phyloP scores from a whole-genome alignment of 1,140 invertebrate species.

The Ladona fulva region DNA sequence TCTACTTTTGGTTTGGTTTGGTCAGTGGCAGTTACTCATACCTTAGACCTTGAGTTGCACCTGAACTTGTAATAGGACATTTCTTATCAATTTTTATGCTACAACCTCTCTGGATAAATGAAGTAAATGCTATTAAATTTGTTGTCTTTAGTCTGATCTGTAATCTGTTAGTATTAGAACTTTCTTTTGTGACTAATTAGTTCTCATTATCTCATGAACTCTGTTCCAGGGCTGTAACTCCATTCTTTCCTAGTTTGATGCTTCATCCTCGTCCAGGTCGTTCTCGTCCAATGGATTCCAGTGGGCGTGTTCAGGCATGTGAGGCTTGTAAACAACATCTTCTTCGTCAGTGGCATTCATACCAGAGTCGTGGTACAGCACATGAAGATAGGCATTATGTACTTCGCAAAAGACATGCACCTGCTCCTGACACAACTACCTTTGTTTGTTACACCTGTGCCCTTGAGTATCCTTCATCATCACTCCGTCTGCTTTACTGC shows the following conservation, averaged over 20 bases:
- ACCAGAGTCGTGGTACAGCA: conserved; percentile 52
- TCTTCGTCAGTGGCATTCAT: conserved; percentile 68
- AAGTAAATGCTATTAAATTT: too few relatives aligned
- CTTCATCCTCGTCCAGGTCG: conserved; percentile 70
- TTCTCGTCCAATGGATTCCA: conserved; percentile 43
- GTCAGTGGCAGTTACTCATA: too few relatives aligned
- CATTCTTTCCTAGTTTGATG: conserved; percentile 77
- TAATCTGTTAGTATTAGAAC: too few relatives aligned
- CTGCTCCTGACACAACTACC: conserved; percentile 53
- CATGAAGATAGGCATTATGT: conserved; percentile 69
- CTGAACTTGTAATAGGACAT: too few relatives aligned
- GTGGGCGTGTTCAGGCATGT: conserved; percentile 52
- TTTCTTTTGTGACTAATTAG: too few relatives aligned
- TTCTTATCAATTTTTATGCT: too few relatives aligned
- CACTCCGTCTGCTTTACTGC: conserved; percentile 69
- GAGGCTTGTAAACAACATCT: conserved; percentile 70
- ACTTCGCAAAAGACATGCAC: conserved; percentile 60
- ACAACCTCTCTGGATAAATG: too few relatives aligned
- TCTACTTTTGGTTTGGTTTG: too few relatives aligned
- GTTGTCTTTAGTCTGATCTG: too few relatives aligned
- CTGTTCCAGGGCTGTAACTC: conserved; percentile 29
- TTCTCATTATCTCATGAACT: too few relatives aligned
- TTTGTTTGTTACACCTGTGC: conserved; percentile 87
- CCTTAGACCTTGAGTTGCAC: too few relatives aligned
- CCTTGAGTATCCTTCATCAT: conserved; percentile 60